Conservation (phyloP, 2,113 vertebrate species). For the Rana temporaria region DNA sequence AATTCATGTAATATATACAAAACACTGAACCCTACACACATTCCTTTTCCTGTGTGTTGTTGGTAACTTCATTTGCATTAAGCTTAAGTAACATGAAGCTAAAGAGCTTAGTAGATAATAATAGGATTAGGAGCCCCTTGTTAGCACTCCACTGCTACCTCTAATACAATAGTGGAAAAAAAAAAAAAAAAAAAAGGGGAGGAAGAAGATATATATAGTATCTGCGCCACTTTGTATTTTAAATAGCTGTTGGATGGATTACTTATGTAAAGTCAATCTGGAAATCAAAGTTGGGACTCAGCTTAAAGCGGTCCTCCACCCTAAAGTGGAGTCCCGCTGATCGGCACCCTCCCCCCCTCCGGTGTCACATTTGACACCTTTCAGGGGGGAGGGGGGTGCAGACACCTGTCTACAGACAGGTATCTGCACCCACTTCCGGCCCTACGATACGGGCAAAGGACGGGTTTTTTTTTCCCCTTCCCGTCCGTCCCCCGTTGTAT, state of each 20-base stretch:
- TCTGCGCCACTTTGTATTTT: background rate
- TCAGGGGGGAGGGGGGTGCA: too few species aligned
- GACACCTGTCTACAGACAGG: too few species aligned
- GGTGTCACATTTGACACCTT: too few species aligned
- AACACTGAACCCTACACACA: background rate
- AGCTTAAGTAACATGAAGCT: slow-evolving; percentile 21
- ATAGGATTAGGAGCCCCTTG: slow-evolving; percentile 35
- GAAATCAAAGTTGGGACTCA: background rate
- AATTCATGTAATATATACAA: background rate
- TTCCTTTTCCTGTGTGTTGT: background rate
- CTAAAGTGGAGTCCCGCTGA: too few species aligned
- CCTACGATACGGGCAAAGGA: too few species aligned
- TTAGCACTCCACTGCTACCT: background rate
- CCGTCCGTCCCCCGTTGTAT: too few species aligned
- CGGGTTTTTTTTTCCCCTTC: too few species aligned
- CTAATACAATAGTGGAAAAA: background rate
- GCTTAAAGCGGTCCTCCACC: too few species aligned
- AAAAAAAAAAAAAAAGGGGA: too few species aligned
- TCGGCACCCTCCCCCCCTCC: too few species aligned
- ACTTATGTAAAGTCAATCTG: background rate
- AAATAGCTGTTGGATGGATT: slow-evolving; percentile 8
- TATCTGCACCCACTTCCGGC: too few species aligned
- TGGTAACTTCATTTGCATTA: slow-evolving; percentile 7
- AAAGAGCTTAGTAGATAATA: slow-evolving; percentile 29
- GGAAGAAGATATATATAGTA: background rate